Evolutionary conservation across 2,113 vertebrate genomes (phyloP).

Genomic region (Bos taurus): ARS-UCD2.0 NC_037332.1:1569001-1569500

Average conservation of each 20-base stretch:
- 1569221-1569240: background rate
- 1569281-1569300: background rate
- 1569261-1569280: background rate
- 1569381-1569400: background rate
- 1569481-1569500: background rate
- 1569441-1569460: background rate
- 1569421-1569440: conserved; percentile 1
- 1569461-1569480: background rate
- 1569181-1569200: background rate
- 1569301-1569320: background rate
- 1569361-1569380: background rate
- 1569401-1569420: background rate
- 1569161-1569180: conserved; percentile 6
- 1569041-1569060: background rate
- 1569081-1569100: conserved; percentile 20
- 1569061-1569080: conserved; percentile 5
- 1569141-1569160: background rate
- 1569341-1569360: background rate
- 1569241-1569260: conserved; percentile 15
- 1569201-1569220: background rate
- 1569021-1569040: background rate
- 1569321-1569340: background rate
- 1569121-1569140: conserved; percentile 2
- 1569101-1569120: background rate
- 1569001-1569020: conserved; percentile 44